Evolutionary conservation across 1,140 invertebrate species (phyloP).

Genomic region (Saxidomus purpurata): DNA sequence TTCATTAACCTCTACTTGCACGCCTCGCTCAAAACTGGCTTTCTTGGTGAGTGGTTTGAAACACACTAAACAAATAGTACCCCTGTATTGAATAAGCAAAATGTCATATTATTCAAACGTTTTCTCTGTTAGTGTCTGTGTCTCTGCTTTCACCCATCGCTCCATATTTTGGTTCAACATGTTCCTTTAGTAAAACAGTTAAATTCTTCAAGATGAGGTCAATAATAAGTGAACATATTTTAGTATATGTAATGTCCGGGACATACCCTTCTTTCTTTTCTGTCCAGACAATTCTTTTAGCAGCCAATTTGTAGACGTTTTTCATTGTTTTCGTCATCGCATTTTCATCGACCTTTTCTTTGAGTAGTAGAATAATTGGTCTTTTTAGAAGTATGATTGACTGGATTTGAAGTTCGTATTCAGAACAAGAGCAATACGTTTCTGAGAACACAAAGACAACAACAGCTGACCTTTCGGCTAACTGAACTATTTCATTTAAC

Average conservation of each 20-base stretch:
- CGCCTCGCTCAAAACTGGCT: no score
- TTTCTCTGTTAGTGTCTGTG: no score
- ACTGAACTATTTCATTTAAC: background rate
- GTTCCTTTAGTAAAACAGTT: no score
- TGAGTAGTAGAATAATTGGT: background rate
- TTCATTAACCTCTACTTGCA: no score
- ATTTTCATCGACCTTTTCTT: background rate
- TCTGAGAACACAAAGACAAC: background rate
- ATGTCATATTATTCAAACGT: no score
- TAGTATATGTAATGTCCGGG: background rate
- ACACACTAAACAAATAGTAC: no score
- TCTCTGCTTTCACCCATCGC: no score
- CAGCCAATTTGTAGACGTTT: background rate
- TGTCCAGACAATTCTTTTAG: background rate
- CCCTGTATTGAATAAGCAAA: no score
- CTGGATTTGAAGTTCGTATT: background rate
- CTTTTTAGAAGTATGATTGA: background rate
- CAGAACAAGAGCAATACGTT: background rate
- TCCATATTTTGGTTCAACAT: no score
- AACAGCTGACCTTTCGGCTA: background rate
- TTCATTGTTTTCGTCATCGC: background rate
- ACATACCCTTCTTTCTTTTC: background rate
- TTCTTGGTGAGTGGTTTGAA: no score
- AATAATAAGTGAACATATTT: background rate
- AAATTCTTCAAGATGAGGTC: background rate